Conservation (phyloP, 2,888 invertebrate species). For the Tromatobia lineatoria region DNA sequence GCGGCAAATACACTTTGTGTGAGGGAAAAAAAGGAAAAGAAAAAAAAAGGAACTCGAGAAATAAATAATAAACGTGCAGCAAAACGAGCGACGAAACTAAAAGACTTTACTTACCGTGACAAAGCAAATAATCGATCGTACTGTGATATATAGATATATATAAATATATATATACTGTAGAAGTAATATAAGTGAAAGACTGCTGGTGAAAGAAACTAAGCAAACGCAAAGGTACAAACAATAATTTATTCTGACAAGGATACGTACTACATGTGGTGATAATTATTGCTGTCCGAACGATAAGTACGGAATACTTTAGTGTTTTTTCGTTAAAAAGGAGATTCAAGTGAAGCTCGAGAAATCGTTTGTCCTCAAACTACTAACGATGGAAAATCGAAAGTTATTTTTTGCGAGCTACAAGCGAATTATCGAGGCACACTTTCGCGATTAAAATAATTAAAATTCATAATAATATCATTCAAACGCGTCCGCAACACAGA, state of each 20-base stretch:
- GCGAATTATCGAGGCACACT: slow-evolving; percentile 69
- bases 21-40: background rate
- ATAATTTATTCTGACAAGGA: slow-evolving; percentile 82
- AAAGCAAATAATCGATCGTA: slow-evolving; percentile 64
- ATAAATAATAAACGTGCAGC: slow-evolving; percentile 53
- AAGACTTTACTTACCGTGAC: slow-evolving; percentile 67
- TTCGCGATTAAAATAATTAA: slow-evolving; percentile 61
- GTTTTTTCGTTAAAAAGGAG: slow-evolving; percentile 54
- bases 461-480: slow-evolving; percentile 78
- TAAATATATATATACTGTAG: slow-evolving; percentile 18
- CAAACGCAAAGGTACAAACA: slow-evolving; percentile 81
- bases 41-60: slow-evolving; percentile 1
- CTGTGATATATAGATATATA: slow-evolving; percentile 48
- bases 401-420: background rate
- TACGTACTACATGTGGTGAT: slow-evolving; percentile 78
- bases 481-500: slow-evolving; percentile 77
- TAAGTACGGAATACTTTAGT: slow-evolving; percentile 79
- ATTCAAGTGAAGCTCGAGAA: slow-evolving; percentile 48
- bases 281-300: slow-evolving; percentile 80
- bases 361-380: slow-evolving; percentile 45
- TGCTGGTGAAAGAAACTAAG: slow-evolving; percentile 73
- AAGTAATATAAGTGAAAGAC: slow-evolving; percentile 40
- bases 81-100: slow-evolving; percentile 65
- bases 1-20: background rate
- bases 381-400: slow-evolving; percentile 13